A percentile compares a stretch with the other conserved stretches of the same genome.
These are phyloP conservation scores for Spea hammondii DNA, from an alignment of 2,797 vertebrate species.

Conservation along the genomic window DNA sequence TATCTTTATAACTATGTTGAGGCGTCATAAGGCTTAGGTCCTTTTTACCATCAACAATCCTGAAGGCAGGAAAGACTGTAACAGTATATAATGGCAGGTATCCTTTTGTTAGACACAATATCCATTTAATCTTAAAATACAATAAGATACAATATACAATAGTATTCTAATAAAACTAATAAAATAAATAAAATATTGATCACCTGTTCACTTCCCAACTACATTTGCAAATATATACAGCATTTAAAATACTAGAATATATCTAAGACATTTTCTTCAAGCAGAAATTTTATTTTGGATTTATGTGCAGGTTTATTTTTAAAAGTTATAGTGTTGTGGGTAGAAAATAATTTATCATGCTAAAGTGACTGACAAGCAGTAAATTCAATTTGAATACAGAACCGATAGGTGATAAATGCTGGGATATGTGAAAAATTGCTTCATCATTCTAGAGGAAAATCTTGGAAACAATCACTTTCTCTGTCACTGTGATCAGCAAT, in stretches of 20 bases:
- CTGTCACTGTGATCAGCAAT: constrained; percentile 32
- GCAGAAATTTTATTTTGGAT: constrained; percentile 40
- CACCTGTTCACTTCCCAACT: constrained; percentile 27
- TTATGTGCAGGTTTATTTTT: constrained; percentile 44
- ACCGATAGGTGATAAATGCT: constrained; percentile 46
- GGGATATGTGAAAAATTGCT: constrained; percentile 41
- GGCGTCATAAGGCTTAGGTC: too few relatives aligned
- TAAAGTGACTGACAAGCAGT: constrained; percentile 48
- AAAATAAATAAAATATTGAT: constrained; percentile 27
- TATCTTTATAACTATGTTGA: too few relatives aligned
- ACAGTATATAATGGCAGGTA: too few relatives aligned
- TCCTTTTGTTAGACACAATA: too few relatives aligned
- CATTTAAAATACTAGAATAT: constrained; percentile 8
- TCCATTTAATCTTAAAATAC: too few relatives aligned
- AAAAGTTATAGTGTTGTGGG: constrained; percentile 31
- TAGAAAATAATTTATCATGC: constrained; percentile 44
- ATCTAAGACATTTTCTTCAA: constrained; percentile 32
- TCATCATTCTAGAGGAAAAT: constrained; percentile 28
- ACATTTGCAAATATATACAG: not conserved
- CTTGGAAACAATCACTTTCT: not conserved
- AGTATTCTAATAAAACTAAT: not conserved
- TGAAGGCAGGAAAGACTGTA: too few relatives aligned
- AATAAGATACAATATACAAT: too few relatives aligned
- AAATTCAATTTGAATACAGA: constrained; percentile 51
- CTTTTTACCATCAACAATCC: too few relatives aligned